phyloP scores from a whole-genome alignment of 1,140 invertebrate genomes.

The Babylonia areolata region DNA sequence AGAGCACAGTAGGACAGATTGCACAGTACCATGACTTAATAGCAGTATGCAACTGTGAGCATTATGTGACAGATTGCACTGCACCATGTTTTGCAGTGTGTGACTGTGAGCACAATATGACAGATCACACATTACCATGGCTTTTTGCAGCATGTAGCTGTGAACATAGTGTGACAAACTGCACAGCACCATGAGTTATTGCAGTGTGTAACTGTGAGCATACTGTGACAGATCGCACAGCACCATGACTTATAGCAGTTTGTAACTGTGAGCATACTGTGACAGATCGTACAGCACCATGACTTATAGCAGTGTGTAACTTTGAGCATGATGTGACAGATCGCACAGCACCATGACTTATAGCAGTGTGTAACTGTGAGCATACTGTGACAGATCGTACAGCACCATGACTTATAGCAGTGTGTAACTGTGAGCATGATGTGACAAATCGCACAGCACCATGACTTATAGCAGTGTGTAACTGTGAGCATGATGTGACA shows the following conservation, averaged over 20 bases:
- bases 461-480: neutral
- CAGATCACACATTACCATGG: neutral
- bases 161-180: neutral
- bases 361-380: no score
- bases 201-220: conserved; percentile 63
- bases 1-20: neutral
- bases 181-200: neutral
- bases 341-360: no score
- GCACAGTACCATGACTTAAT: neutral
- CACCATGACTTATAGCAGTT: neutral
- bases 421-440: neutral
- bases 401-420: no score
- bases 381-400: neutral
- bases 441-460: neutral
- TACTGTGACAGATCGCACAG: neutral
- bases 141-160: neutral
- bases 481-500: neutral
- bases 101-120: neutral
- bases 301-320: no score
- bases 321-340: no score
- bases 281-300: no score
- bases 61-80: neutral
- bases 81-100: conserved; percentile 62
- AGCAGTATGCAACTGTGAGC: neutral
- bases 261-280: no score